Evolutionary conservation across 2,113 vertebrate species (phyloP).

Genomic region (Aspiorhynchus laticeps): DNA sequence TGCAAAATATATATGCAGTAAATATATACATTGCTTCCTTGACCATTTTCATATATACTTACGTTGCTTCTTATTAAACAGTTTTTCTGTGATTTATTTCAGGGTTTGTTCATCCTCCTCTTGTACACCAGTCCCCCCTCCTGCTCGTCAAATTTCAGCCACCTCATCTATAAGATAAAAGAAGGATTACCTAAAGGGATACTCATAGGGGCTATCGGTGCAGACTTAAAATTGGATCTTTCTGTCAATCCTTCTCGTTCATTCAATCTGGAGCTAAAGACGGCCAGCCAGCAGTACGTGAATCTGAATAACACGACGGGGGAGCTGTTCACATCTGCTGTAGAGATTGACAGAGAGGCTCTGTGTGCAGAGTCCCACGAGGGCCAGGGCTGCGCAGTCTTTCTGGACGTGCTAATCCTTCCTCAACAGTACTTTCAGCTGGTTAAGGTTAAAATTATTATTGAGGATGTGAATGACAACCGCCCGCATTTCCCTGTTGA

Average conservation of each 20-base stretch:
- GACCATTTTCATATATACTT: not conserved
- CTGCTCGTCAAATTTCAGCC: conserved; percentile 90
- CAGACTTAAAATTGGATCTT: conserved; percentile 83
- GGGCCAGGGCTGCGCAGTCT: conserved; percentile 80
- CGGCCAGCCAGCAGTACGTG: conserved; percentile 85
- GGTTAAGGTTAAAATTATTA: conserved; percentile 91
- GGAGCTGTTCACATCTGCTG: conserved; percentile 85
- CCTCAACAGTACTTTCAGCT: conserved; percentile 95
- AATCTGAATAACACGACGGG: conserved; percentile 87
- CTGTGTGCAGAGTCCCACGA: conserved; percentile 79
- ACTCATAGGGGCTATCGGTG: conserved; percentile 89
- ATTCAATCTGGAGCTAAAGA: conserved; percentile 87
- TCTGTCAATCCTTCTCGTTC: conserved; percentile 78
- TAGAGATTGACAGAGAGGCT: conserved; percentile 89
- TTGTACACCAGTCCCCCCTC: conserved; percentile 84
- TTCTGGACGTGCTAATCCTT: conserved; percentile 90
- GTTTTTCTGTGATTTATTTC: conserved; percentile 63
- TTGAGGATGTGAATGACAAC: conserved; percentile 93
- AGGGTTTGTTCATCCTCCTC: conserved; percentile 80
- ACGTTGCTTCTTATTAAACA: conserved; percentile 44
- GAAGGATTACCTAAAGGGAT: conserved; percentile 90
- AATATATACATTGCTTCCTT: not conserved
- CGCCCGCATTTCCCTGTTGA: conserved; percentile 85
- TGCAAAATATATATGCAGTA: not conserved
- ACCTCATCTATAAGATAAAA: conserved; percentile 93